A percentile compares a stretch with the other conserved stretches of the same genome.
phyloP scores from a whole-genome alignment of 2,797 vertebrate genomes.

The Enteromius radiatus region DNA sequence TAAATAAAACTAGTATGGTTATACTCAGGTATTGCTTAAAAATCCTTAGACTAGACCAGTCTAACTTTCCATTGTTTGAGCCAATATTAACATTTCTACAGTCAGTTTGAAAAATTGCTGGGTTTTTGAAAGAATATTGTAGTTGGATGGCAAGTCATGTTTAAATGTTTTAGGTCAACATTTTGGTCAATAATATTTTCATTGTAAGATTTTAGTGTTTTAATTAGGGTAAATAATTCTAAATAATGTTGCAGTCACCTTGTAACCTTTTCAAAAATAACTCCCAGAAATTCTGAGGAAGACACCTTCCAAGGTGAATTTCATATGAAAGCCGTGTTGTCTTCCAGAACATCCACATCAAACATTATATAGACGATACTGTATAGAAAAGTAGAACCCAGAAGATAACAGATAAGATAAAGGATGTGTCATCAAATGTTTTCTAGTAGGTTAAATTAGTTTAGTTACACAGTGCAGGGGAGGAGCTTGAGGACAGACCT shows the following conservation, averaged over 20 bases:
- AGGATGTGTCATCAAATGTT: not conserved
- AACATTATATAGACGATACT: not conserved
- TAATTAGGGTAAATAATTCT: not conserved
- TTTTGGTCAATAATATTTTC: not conserved
- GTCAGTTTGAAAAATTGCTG: not conserved
- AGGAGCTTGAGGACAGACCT: slow-evolving; percentile 18
- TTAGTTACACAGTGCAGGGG: not conserved
- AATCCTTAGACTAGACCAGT: no score
- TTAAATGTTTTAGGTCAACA: not conserved
- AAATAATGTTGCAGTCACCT: not conserved
- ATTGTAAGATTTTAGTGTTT: not conserved
- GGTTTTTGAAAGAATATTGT: not conserved
- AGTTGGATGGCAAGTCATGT: not conserved
- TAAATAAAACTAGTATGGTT: not conserved
- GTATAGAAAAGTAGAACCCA: not conserved
- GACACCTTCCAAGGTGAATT: not conserved
- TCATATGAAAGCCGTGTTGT: not conserved
- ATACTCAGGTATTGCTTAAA: not conserved
- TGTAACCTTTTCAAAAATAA: no score
- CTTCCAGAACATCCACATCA: not conserved
- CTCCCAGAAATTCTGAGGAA: not conserved
- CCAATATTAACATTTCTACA: not conserved
- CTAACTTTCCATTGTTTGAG: not conserved
- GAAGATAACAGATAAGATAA: slow-evolving; percentile 17
- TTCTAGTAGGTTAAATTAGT: slow-evolving; percentile 2